Evolutionary conservation across 2,113 vertebrate genomes (phyloP), one percentile per base, ranked within the genome.

Genomic region (Oostethus manadensis): DNA sequence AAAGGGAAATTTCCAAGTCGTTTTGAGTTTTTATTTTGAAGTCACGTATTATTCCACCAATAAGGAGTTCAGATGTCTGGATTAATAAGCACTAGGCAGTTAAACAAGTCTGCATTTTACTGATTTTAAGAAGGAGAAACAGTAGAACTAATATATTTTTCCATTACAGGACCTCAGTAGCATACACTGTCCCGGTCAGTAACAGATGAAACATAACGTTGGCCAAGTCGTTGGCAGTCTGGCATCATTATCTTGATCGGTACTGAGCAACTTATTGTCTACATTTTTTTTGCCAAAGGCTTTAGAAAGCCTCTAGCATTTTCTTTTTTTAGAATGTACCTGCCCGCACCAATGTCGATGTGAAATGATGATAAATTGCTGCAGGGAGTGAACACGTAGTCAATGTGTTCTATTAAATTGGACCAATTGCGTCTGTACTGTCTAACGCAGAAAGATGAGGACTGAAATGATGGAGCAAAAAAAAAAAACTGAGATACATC

Each of bases 151-250:
- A 48, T 21, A 58, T 13, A 23, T 58, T 17, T 44, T 18, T 26
- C 18, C 10, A 56, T 23, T 46, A 54, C 11, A 54, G 13, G 51
- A 42, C 40, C 2, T 64, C n/a, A 22, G 43, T 51, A 40, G 22
- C 58, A 57, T 16, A 59, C 29, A 68, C 26, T 57, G 29, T 29
- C 50, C 50, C 38, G 3, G 38, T 56, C 38, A 59, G 50, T 46
- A 49, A 43, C 26, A 62, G 35, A 56, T 57, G 7, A 40, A 54
- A 71, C 51, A 64, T 71, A 59, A 70, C 54, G 42, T 60, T 35
- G 33, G 67, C 51, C n/a, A n/a, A n/a, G n/a, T 67, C 54, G 69
- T 68, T 77, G 21, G 23, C 54, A 13, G 65, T 64, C 69, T 58
- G 58, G 62, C 62, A 59, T 69, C 54, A 69, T 71, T 68, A 66